phyloP scores from a whole-genome alignment of 2,888 invertebrate genomes.

The Drosophila mulleri region DNA sequence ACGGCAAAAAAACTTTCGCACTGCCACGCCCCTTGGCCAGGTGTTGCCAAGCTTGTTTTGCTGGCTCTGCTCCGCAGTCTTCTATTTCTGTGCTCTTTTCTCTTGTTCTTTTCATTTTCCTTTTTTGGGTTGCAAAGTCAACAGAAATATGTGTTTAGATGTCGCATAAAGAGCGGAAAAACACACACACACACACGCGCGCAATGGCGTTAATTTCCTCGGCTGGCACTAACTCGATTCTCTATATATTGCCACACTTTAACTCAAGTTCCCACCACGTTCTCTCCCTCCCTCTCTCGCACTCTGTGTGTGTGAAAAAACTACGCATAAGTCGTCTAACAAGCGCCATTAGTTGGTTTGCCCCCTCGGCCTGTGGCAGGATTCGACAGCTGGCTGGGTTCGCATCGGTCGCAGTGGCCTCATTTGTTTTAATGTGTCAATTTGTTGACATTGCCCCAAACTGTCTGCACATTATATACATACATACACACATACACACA shows the following conservation, averaged over 20 bases:
- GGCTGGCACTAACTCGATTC: slow-evolving; percentile 57
- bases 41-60: slow-evolving; percentile 24
- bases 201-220: slow-evolving; percentile 72
- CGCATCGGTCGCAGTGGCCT: slow-evolving; percentile 72
- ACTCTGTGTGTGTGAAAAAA: slow-evolving; percentile 28
- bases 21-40: slow-evolving; percentile 37
- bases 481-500: not conserved
- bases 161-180: slow-evolving; percentile 37
- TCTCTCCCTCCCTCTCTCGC: not conserved
- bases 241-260: slow-evolving; percentile 51
- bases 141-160: slow-evolving; percentile 34
- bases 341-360: slow-evolving; percentile 67
- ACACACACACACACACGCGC: slow-evolving; percentile 43
- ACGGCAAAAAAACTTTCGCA: slow-evolving; percentile 64
- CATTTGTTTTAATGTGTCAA: slow-evolving; percentile 81
- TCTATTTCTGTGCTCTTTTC: no score
- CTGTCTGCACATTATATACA: not conserved
- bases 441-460: slow-evolving; percentile 67
- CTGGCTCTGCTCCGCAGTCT: not conserved
- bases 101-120: not conserved
- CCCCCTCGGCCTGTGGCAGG: slow-evolving; percentile 17
- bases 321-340: slow-evolving; percentile 72
- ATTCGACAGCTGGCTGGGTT: slow-evolving; percentile 68
- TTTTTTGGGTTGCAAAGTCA: slow-evolving; percentile 10
- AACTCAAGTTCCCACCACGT: slow-evolving; percentile 34